Evolutionary conservation across 1,140 invertebrate species (phyloP).

Genomic region (Drosophila asahinai): DNA sequence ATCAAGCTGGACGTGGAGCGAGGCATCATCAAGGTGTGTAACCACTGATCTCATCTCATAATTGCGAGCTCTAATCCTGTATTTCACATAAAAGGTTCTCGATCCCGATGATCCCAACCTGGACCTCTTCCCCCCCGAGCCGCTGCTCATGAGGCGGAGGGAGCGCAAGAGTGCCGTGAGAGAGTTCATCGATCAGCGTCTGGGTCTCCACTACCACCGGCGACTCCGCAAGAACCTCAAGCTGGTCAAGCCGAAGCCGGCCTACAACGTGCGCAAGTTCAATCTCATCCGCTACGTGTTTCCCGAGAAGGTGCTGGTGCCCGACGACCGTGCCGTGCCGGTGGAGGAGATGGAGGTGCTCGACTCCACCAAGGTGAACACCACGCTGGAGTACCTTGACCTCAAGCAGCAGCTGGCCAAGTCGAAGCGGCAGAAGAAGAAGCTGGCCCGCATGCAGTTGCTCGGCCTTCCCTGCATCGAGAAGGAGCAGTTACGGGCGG

Average conservation of each 20-base stretch:
- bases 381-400: slow-evolving; percentile 66
- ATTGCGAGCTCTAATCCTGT: too few species aligned
- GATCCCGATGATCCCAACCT: slow-evolving; percentile 75
- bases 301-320: slow-evolving; percentile 58
- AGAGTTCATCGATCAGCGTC: slow-evolving; percentile 59
- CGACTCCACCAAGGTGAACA: slow-evolving; percentile 57
- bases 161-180: slow-evolving; percentile 62
- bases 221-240: slow-evolving; percentile 71
- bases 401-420: slow-evolving; percentile 52
- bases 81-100: slow-evolving; percentile 7
- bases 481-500: slow-evolving; percentile 36
- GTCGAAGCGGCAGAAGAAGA: slow-evolving; percentile 54
- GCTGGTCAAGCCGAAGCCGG: slow-evolving; percentile 65
- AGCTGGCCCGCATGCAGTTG: slow-evolving; percentile 63
- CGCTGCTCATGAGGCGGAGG: slow-evolving; percentile 25
- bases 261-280: slow-evolving; percentile 73
- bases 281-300: slow-evolving; percentile 80
- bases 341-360: slow-evolving; percentile 54
- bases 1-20: slow-evolving; percentile 73
- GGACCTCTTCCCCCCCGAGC: slow-evolving; percentile 64
- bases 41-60: too few species aligned
- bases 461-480: slow-evolving; percentile 68
- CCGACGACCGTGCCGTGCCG: slow-evolving; percentile 22
- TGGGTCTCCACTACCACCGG: slow-evolving; percentile 75
- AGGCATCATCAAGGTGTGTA: slow-evolving; percentile 62